phyloP scores from a whole-genome alignment of 2,113 vertebrate species.

The Megaceryle maxima region DNA sequence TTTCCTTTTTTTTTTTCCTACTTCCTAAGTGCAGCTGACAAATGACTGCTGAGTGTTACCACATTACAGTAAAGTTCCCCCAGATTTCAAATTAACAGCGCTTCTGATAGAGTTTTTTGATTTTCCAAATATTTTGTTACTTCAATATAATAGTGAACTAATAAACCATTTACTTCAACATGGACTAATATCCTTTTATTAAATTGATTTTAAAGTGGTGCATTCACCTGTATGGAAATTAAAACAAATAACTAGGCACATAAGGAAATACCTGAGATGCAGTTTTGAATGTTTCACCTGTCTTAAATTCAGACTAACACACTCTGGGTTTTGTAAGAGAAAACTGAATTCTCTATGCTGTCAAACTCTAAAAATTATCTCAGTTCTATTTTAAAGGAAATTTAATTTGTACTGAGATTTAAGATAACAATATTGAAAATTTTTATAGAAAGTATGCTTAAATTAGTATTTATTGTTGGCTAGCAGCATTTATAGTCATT shows the following conservation, averaged over 20 bases:
- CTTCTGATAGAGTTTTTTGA: background rate
- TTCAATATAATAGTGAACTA: background rate
- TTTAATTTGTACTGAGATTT: background rate
- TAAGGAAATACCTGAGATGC: background rate
- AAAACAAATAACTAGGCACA: background rate
- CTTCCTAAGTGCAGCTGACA: background rate
- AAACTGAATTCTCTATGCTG: background rate
- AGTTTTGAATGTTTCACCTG: background rate
- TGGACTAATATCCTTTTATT: background rate
- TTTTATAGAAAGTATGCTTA: background rate
- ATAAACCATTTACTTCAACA: background rate
- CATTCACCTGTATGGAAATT: background rate
- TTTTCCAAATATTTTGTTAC: background rate
- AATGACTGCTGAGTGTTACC: background rate
- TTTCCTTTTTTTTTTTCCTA: background rate
- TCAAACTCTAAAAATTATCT: background rate
- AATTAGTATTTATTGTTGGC: background rate
- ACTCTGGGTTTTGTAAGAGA: background rate
- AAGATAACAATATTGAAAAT: background rate
- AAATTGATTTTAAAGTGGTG: background rate
- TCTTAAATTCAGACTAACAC: background rate
- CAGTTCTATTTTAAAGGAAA: background rate
- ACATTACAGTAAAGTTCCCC: background rate
- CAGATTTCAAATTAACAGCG: background rate
- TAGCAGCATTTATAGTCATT: background rate